Evolutionary conservation across 1,140 invertebrate species (phyloP).

Genomic region (Penaeus chinensis): DNA sequence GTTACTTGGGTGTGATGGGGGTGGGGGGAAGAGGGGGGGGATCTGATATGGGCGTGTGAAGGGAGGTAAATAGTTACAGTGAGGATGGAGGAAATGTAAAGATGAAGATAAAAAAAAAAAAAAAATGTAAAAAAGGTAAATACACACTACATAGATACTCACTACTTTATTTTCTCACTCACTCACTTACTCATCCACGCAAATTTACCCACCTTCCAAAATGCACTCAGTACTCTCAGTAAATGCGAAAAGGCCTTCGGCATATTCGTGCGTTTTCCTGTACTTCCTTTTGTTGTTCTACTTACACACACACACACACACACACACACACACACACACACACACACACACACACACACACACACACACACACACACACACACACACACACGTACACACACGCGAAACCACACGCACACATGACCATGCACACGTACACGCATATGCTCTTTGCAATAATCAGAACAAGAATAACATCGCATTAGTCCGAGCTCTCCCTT

Average conservation of each 20-base stretch:
- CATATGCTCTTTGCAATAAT: background rate
- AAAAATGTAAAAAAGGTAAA: background rate
- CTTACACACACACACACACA: too few species aligned
- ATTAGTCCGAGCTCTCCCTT: too few species aligned
- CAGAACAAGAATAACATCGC: too few species aligned
- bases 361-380: background rate
- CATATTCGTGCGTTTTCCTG: too few species aligned
- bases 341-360: background rate
- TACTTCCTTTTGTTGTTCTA: too few species aligned
- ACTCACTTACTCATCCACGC: background rate
- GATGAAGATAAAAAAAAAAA: background rate
- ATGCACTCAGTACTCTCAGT: too few species aligned
- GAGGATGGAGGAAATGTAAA: background rate
- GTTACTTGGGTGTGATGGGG: too few species aligned
- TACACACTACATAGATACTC: background rate
- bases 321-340: conserved; percentile 3
- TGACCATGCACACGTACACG: background rate
- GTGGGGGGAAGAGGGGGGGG: too few species aligned
- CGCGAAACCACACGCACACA: background rate
- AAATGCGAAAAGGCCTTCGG: too few species aligned
- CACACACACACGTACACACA: background rate
- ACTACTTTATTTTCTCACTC: background rate
- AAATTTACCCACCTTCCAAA: too few species aligned
- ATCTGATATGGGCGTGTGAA: too few species aligned
- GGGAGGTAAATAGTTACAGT: too few species aligned